Conservation (phyloP, 2,797 vertebrate genomes). For the Chaenodraco wilsoni region DNA sequence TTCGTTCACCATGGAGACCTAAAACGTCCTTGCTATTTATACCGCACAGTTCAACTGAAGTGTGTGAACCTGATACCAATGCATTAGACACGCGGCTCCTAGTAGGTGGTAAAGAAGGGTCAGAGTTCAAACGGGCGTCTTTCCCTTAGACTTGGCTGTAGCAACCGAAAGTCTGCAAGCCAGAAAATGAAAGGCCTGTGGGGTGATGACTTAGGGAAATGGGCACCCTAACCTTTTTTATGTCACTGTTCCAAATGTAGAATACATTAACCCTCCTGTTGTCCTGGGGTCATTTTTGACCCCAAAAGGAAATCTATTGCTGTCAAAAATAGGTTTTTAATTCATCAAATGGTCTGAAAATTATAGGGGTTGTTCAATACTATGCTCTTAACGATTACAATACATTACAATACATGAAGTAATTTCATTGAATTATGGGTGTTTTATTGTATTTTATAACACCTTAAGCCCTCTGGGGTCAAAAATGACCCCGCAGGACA, state of each 20-base stretch:
- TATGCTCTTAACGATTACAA: too few relatives aligned
- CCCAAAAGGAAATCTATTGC: too few relatives aligned
- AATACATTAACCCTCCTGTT: not conserved
- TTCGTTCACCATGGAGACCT: constrained; percentile 21
- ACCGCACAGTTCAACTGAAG: not conserved
- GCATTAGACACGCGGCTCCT: not conserved
- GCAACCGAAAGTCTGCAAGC: not conserved
- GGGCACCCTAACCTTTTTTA: not conserved
- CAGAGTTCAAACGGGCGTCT: constrained; percentile 17
- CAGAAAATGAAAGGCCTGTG: not conserved
- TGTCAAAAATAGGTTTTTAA: too few relatives aligned
- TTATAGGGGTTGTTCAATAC: too few relatives aligned
- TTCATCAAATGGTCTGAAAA: too few relatives aligned
- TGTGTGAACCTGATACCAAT: not conserved
- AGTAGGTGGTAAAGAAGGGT: not conserved
- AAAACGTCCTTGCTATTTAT: constrained; percentile 31
- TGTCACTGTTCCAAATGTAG: not conserved
- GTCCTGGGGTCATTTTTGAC: too few relatives aligned
- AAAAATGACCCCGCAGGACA: too few relatives aligned
- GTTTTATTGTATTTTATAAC: too few relatives aligned
- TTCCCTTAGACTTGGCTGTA: not conserved
- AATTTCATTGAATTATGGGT: too few relatives aligned
- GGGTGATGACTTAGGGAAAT: not conserved
- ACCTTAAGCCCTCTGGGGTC: too few relatives aligned
- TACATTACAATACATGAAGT: too few relatives aligned